Evolutionary conservation across 2,888 invertebrate genomes (phyloP), one percentile per base, ranked within the genome.

Genomic region (Ommatoiulus sabulosus): DNA sequence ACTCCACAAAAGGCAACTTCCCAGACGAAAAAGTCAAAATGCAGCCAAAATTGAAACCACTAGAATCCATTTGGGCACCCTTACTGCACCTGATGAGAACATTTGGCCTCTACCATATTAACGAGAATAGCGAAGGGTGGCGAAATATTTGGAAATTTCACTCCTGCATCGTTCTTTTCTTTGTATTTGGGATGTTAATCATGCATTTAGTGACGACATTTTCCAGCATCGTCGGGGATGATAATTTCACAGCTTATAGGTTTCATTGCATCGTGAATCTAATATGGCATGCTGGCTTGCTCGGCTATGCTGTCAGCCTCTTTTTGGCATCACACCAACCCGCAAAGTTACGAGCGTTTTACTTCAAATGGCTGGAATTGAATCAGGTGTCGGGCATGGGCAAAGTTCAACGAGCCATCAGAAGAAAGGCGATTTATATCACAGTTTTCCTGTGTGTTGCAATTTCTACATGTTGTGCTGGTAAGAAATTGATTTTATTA

Each of bases 311-410:
- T 43, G 44, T 3, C 85, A 85, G 46, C 20, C 20, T 44, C 1
- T 85, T 85, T 46, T 20, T 85, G 46, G 20, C 46, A 6, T 85
- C n/a, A 8, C 85, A 85, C 10, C 85, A 44, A 20, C 85, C 44
- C n/a, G 1, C n/a, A 15, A 85, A 44, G 15, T 44, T 85, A 10
- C 15, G 20, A 7, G 44, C 44, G 46, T 85, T 85, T 44, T 85
- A 85, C 15, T 5, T 12, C 0, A 85, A 44, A 44, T 85, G 85
- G 85, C 7, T 85, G 85, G 46, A 85, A 85, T 85, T 85, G 44
- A 7, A 85, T 44, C n/a, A 8, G 6, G 20, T 44, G 43, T 5
- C 44, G 2, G 20, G n/a, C 7, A 85, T 44, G 12, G 43, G 7
- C 44, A 17, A 85, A 5, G 44, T 35, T 44, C 44, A 44, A n/a